These are phyloP conservation scores for Panzeria rudis DNA, from an alignment of 2,888 invertebrate species.

Conservation along the genomic window DNA sequence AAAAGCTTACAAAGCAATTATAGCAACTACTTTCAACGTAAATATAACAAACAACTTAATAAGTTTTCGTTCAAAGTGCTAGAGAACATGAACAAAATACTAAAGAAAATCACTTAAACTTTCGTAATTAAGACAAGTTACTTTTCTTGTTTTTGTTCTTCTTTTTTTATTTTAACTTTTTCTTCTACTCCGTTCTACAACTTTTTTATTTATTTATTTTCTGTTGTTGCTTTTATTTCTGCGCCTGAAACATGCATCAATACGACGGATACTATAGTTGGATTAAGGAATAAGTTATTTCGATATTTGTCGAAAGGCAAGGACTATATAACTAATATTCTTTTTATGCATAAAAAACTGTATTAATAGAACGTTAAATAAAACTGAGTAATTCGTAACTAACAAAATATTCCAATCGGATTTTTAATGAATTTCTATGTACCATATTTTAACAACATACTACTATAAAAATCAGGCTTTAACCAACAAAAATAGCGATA, in stretches of 20 bases:
- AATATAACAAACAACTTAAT: constrained; percentile 67
- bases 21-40: constrained; percentile 56
- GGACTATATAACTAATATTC: neutral
- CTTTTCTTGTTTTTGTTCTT: constrained; percentile 65
- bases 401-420: too few relatives aligned
- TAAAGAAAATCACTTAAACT: constrained; percentile 78
- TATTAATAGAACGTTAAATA: too few relatives aligned
- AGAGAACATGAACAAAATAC: constrained; percentile 43
- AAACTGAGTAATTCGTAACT: too few relatives aligned
- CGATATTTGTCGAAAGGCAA: constrained; percentile 7
- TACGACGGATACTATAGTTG: constrained; percentile 8
- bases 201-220: neutral
- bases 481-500: too few relatives aligned
- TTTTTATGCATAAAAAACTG: too few relatives aligned
- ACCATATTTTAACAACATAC: too few relatives aligned
- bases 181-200: neutral
- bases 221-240: neutral
- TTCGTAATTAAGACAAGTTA: constrained; percentile 80
- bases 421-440: too few relatives aligned
- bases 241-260: neutral
- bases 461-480: too few relatives aligned
- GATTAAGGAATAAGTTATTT: constrained; percentile 33
- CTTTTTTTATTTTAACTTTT: constrained; percentile 10
- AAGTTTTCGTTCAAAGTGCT: constrained; percentile 55
- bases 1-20: constrained; percentile 63